phyloP scores from a whole-genome alignment of 2,113 vertebrate species.

The Beaufortia kweichowensis region DNA sequence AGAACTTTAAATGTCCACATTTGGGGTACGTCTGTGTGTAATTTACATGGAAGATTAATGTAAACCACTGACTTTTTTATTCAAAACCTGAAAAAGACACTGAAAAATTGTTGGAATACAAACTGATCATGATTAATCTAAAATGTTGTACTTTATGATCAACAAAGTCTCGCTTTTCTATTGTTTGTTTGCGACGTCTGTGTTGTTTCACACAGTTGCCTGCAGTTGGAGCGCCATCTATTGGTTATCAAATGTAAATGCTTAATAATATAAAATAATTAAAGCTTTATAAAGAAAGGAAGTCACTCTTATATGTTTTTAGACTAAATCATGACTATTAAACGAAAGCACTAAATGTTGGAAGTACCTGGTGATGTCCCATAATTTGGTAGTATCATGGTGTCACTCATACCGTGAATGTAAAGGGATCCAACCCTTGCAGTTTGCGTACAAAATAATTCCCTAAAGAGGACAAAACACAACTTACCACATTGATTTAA shows the following conservation, averaged over 20 bases:
- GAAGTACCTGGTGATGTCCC: constrained; percentile 22
- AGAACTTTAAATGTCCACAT: too few species aligned
- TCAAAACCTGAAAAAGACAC: too few species aligned
- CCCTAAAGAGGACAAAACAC: constrained; percentile 56
- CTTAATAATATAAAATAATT: background rate
- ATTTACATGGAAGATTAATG: too few species aligned
- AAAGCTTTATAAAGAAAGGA: background rate
- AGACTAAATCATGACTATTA: background rate
- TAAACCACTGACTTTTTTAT: too few species aligned
- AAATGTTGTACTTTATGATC: too few species aligned
- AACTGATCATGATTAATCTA: too few species aligned
- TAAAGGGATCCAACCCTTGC: constrained; percentile 47
- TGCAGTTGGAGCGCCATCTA: constrained; percentile 12
- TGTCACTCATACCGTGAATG: constrained; percentile 41
- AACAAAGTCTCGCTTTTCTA: background rate
- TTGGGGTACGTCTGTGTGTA: too few species aligned
- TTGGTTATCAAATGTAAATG: background rate
- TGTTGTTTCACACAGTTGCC: background rate
- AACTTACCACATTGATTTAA: background rate
- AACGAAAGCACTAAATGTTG: background rate
- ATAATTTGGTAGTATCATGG: constrained; percentile 8
- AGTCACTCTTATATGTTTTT: background rate
- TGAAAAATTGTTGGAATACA: too few species aligned
- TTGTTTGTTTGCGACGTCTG: background rate
- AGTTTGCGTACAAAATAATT: constrained; percentile 64